These are phyloP conservation scores for Oreochromis tanganicae DNA, from an alignment of 2,113 vertebrate species.

Conservation along the genomic window DNA sequence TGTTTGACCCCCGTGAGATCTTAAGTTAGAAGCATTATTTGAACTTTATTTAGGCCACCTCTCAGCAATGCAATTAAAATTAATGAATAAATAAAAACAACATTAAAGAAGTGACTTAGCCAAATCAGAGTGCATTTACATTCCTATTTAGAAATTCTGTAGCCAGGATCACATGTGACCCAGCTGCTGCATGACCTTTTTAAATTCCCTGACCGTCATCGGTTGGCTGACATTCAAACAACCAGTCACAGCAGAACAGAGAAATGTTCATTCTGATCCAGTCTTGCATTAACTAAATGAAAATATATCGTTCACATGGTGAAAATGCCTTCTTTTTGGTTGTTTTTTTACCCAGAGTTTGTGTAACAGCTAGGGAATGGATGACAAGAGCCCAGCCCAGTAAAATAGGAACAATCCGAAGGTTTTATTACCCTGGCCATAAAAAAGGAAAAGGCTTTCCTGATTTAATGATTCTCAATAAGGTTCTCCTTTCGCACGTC, in stretches of 20 bases:
- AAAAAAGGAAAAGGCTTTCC: background rate
- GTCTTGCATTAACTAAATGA: background rate
- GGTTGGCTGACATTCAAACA: background rate
- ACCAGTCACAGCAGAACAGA: background rate
- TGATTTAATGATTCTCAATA: background rate
- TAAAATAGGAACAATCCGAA: background rate
- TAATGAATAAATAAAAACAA: background rate
- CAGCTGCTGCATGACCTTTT: background rate
- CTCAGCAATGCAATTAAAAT: background rate
- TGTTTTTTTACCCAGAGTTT: background rate
- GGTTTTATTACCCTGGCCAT: background rate
- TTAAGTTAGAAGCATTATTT: background rate
- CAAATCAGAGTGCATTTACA: background rate
- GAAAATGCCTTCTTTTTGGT: background rate
- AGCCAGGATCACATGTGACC: background rate
- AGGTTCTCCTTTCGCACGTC: background rate
- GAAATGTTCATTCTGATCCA: background rate
- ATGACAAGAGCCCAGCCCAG: background rate
- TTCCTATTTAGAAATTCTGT: background rate
- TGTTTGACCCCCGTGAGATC: background rate
- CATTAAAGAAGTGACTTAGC: background rate
- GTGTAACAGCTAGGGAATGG: background rate
- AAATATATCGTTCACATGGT: background rate
- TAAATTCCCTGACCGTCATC: background rate
- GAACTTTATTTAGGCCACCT: background rate